Conservation (phyloP, 2,888 invertebrate species). For the Pseudococcus longispinus region DNA sequence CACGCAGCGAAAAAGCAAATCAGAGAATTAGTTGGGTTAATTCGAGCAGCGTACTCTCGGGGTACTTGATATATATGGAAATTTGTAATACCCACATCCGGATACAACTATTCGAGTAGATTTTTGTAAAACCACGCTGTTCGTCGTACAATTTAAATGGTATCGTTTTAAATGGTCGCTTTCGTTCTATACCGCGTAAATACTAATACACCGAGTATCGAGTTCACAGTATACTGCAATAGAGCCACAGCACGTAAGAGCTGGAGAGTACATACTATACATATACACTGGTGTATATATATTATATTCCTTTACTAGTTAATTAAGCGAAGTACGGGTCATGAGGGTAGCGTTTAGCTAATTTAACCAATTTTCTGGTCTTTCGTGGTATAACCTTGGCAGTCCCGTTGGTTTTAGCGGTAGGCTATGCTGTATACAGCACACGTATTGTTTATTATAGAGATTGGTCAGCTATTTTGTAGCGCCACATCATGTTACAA, state of each 20-base stretch:
- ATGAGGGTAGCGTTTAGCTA: conserved; percentile 44
- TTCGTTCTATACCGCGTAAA: not conserved
- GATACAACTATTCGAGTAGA: not conserved
- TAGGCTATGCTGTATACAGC: not conserved
- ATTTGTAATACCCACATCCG: conserved; percentile 34
- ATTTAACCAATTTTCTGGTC: conserved; percentile 28
- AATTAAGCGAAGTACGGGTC: conserved; percentile 36
- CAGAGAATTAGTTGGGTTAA: not conserved
- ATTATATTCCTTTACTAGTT: conserved; percentile 19
- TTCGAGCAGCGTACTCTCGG: not conserved
- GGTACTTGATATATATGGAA: conserved; percentile 11
- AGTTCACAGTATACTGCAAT: not conserved
- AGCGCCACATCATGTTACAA: too few species aligned
- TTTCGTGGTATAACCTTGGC: conserved; percentile 27
- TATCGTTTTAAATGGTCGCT: conserved; percentile 7
- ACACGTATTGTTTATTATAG: not conserved
- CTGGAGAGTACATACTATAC: too few species aligned
- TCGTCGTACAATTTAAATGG: conserved; percentile 27
- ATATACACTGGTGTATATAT: not conserved
- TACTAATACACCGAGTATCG: not conserved
- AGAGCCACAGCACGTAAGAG: not conserved
- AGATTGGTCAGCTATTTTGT: not conserved
- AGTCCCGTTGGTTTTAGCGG: conserved; percentile 16
- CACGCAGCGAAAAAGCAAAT: not conserved
- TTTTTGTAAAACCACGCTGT: not conserved